phyloP scores from a whole-genome alignment of 2,888 invertebrate genomes.

The Pollenia amentaria region DNA sequence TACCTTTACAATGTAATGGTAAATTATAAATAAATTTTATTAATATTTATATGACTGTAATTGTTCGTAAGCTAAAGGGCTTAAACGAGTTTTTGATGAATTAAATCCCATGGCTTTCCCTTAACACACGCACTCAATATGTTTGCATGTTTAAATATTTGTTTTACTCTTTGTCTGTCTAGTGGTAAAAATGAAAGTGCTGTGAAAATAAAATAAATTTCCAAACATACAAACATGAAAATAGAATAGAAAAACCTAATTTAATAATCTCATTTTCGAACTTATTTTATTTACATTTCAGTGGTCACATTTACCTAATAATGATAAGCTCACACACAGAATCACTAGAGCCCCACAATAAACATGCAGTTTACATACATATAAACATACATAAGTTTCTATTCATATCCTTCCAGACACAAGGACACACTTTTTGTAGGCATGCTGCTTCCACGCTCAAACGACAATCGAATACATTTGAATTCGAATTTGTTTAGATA shows the following conservation, averaged over 20 bases:
- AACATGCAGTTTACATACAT: not conserved
- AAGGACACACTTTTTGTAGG: not conserved
- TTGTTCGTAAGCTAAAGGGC: not conserved
- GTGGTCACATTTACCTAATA: constrained; percentile 38
- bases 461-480: not conserved
- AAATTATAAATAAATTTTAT: too few relatives aligned
- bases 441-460: not conserved
- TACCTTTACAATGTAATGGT: too few relatives aligned
- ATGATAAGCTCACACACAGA: not conserved
- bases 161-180: constrained; percentile 18
- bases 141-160: constrained; percentile 15
- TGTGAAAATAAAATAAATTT: constrained; percentile 52
- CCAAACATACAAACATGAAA: not conserved
- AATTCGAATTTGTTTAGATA: not conserved
- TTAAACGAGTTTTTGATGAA: constrained; percentile 31
- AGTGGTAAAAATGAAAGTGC: constrained; percentile 35
- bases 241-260: constrained; percentile 38
- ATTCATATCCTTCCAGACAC: constrained; percentile 8
- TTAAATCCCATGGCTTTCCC: constrained; percentile 38
- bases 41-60: not conserved
- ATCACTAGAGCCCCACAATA: not conserved
- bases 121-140: constrained; percentile 44
- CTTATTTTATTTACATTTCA: constrained; percentile 57
- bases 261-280: constrained; percentile 60
- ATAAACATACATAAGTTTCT: not conserved